These are phyloP conservation scores for Cenopis cana DNA, from an alignment of 2,888 invertebrate genomes.

Conservation along the genomic window DNA sequence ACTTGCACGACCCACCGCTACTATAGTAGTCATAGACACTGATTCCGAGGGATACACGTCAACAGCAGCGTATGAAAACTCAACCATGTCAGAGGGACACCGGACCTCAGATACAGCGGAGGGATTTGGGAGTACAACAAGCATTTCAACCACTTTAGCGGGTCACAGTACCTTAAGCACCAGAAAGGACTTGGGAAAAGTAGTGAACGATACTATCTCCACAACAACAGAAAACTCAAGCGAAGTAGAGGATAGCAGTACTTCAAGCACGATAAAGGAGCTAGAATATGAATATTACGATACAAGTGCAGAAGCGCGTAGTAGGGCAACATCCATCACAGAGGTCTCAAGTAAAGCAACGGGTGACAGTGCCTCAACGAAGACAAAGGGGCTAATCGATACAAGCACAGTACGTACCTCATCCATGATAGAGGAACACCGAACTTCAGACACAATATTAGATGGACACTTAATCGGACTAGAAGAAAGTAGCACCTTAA, in stretches of 20 bases:
- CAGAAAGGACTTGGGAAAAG: no score
- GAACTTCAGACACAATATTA: no score
- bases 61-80: not conserved
- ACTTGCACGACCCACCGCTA: not conserved
- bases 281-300: no score
- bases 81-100: not conserved
- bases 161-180: no score
- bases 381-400: no score
- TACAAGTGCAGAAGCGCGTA: not conserved
- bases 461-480: no score
- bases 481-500: no score
- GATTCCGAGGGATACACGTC: not conserved
- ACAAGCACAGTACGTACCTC: no score
- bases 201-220: not conserved
- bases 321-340: not conserved
- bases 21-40: not conserved
- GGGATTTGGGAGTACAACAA: no score
- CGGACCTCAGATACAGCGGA: not conserved
- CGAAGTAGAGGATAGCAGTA: not conserved
- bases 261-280: not conserved
- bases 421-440: no score
- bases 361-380: not conserved
- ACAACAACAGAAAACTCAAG: not conserved
- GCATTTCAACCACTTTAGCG: no score
- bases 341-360: not conserved